Evolutionary conservation across 1,140 invertebrate species (phyloP), one percentile per base, ranked within the genome.

Genomic region (Pseudomyrmex gracilis): DNA sequence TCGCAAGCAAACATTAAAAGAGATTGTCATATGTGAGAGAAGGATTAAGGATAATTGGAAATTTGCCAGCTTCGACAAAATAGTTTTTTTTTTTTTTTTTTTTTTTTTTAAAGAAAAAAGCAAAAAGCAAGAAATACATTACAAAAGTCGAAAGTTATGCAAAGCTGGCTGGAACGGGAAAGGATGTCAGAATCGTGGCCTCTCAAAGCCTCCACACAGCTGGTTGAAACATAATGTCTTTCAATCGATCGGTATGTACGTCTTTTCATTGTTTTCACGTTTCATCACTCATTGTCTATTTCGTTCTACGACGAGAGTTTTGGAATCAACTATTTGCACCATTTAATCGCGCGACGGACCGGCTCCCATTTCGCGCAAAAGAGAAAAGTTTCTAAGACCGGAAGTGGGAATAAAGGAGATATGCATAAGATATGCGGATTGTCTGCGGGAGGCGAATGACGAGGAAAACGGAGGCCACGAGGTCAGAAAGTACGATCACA

Each of bases 141-240:
- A 34, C 4, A 34, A 20, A 55, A 64, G 20, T 20, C 15, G 3
- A 88, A 92, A 91, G 91, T 87, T 93, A 90, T 92, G 90, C 73
- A 93, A 93, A 73, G 88, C 91, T 91, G 76, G 17, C 55, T 82
- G 73, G 9, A 60, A 74, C 34, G 51, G 89, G 90, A 88, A 84
- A 63, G 89, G 87, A 90, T 86, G 82, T 58, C 80, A 90, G 93
- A 90, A 93, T 80, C 92, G 91, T 89, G 92, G 91, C 93, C 93
- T 94, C 93, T 91, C 93, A 94, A 93, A 93, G 92, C 93, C 93
- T 93, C 93, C 92, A 90, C 89, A 91, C 85, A 91, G 91, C 89
- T 92, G 90, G 93, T 93, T 94, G 93, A 93, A 94, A 94, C 93
- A 94, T 90, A 93, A 90, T 91, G 89, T 90, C 87, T 92, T 74